Conservation (phyloP, 2,113 vertebrate genomes). For the Spilogale gracilis region DNA sequence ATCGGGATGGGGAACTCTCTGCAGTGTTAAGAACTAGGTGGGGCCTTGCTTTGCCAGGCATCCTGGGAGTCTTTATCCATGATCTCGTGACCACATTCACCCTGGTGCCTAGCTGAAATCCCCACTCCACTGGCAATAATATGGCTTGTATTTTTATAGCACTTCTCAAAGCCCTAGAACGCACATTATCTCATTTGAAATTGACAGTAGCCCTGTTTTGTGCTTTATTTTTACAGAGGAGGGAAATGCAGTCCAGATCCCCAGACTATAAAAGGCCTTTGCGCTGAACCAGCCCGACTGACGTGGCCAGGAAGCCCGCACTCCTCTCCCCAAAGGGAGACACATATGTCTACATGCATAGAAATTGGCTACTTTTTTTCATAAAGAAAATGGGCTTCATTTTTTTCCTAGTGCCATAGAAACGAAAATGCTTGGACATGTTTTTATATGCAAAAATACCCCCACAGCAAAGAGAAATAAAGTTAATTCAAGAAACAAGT, state of each 20-base stretch:
- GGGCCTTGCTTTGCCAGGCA: neutral
- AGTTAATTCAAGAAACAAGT: neutral
- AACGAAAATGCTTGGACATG: slow-evolving; percentile 19
- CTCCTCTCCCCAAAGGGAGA: neutral
- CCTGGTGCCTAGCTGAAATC: neutral
- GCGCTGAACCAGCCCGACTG: neutral
- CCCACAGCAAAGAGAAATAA: neutral
- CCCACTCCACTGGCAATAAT: neutral
- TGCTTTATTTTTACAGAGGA: slow-evolving; percentile 51
- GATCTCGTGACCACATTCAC: neutral
- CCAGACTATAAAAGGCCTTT: neutral
- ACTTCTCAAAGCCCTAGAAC: neutral
- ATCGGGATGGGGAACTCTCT: neutral
- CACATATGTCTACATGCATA: neutral
- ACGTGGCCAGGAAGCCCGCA: neutral
- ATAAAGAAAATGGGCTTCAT: slow-evolving; percentile 25
- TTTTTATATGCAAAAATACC: slow-evolving; percentile 46
- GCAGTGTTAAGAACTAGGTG: neutral
- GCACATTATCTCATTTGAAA: neutral
- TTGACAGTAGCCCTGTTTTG: neutral
- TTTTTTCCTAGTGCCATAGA: slow-evolving; percentile 20
- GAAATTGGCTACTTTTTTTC: neutral
- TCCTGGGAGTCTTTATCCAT: neutral
- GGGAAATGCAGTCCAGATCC: neutral
- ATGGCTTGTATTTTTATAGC: neutral